Percentiles rank a stretch among this genome's conserved stretches.
Evolutionary conservation across 1,140 invertebrate species (phyloP).

Genomic region (Heliconius nattereri): DNA sequence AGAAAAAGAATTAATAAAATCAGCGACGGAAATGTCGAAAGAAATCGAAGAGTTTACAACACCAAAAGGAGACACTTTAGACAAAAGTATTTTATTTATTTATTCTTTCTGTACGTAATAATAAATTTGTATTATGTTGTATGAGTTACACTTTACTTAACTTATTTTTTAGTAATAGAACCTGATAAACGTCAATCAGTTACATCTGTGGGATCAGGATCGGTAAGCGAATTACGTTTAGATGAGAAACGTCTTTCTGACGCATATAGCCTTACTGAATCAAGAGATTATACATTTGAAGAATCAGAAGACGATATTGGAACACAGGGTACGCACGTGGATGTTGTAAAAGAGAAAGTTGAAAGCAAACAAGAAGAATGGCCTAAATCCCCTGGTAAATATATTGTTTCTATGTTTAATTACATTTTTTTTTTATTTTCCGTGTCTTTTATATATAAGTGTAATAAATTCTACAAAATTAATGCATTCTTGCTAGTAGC

Average conservation of each 20-base stretch:
- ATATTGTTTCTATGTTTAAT: background rate
- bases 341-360: slow-evolving; percentile 58
- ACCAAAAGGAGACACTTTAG: slow-evolving; percentile 50
- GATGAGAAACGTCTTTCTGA: slow-evolving; percentile 77
- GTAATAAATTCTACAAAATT: no score
- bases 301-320: slow-evolving; percentile 80
- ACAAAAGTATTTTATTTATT: slow-evolving; percentile 42
- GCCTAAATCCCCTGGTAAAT: slow-evolving; percentile 48
- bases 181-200: slow-evolving; percentile 69
- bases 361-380: slow-evolving; percentile 57
- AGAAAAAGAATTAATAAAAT: slow-evolving; percentile 40
- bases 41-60: slow-evolving; percentile 50
- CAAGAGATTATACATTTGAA: slow-evolving; percentile 79
- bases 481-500: no score
- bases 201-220: slow-evolving; percentile 71
- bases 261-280: slow-evolving; percentile 77
- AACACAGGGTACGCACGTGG: slow-evolving; percentile 68
- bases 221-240: slow-evolving; percentile 65
- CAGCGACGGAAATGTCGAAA: slow-evolving; percentile 42
- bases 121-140: background rate
- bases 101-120: background rate
- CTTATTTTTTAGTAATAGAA: slow-evolving; percentile 48
- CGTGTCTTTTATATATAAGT: no score
- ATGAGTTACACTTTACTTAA: no score
- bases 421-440: background rate